Evolutionary conservation across 2,888 invertebrate species (phyloP).

Genomic region (Dryobota labecula): DNA sequence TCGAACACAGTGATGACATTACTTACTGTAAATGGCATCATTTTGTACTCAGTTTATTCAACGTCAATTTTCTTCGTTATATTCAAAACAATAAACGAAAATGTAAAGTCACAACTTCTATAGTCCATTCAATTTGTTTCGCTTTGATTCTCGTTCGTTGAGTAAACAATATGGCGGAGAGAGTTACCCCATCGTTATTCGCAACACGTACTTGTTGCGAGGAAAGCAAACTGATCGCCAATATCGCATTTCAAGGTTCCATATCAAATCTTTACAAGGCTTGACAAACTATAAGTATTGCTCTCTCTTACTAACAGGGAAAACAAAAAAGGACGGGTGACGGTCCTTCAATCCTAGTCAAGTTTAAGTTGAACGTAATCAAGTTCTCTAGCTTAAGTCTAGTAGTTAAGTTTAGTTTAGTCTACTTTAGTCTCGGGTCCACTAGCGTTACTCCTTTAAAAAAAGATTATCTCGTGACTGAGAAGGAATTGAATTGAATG

Average conservation of each 20-base stretch:
- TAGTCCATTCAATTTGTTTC: conserved; percentile 38
- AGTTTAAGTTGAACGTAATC: too few species aligned
- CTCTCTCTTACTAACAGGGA: too few species aligned
- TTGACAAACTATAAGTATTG: conserved; percentile 9
- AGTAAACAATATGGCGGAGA: conserved; percentile 54
- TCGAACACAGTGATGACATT: neutral
- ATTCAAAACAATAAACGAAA: conserved; percentile 25
- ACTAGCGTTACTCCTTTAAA: too few species aligned
- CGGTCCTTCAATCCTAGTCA: too few species aligned
- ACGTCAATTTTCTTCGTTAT: neutral
- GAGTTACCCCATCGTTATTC: conserved; percentile 54
- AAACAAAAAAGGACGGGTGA: too few species aligned
- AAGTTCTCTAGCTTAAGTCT: too few species aligned
- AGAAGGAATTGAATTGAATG: too few species aligned
- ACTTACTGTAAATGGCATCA: neutral
- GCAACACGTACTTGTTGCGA: conserved; percentile 54
- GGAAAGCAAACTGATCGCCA: conserved; percentile 57
- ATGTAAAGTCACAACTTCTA: conserved; percentile 32
- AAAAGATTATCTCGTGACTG: too few species aligned
- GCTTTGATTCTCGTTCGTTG: conserved; percentile 39
- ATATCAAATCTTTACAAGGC: conserved; percentile 55
- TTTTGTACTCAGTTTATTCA: conserved; percentile 6
- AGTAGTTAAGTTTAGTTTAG: too few species aligned
- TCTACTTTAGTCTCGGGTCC: too few species aligned
- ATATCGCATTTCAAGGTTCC: conserved; percentile 57